phyloP scores from a whole-genome alignment of 2,888 invertebrate species.

The Himalopsyche anomala region DNA sequence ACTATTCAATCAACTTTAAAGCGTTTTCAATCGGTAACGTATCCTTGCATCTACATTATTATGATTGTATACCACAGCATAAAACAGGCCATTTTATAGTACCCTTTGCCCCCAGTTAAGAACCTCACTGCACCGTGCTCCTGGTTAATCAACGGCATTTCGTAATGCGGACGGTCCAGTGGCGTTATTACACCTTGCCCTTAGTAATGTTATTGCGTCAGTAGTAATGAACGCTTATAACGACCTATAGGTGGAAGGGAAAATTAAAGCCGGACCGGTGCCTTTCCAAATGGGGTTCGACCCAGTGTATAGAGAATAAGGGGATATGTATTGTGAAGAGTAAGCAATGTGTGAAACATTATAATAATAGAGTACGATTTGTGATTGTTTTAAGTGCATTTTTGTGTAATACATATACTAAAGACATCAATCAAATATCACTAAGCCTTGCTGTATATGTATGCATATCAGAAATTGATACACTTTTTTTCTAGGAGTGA shows the following conservation, averaged over 20 bases:
- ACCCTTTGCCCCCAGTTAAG: not conserved
- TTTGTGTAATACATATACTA: not conserved
- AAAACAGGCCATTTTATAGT: too few relatives aligned
- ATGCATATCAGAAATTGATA: too few relatives aligned
- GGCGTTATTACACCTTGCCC: conserved; percentile 57
- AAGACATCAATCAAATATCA: too few relatives aligned
- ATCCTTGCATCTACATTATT: too few relatives aligned
- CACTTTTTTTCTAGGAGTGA: too few relatives aligned
- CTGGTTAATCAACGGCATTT: conserved; percentile 54
- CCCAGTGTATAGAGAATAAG: not conserved
- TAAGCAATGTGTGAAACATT: conserved; percentile 23
- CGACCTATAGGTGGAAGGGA: conserved; percentile 39
- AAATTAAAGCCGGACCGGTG: conserved; percentile 1
- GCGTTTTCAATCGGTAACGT: too few relatives aligned
- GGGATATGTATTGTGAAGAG: not conserved
- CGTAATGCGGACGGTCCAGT: conserved; percentile 51
- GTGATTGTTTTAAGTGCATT: conserved; percentile 20
- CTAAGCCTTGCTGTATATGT: too few relatives aligned
- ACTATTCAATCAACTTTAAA: too few relatives aligned
- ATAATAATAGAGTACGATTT: not conserved
- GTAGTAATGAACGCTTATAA: conserved; percentile 50
- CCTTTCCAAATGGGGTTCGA: not conserved
- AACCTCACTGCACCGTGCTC: conserved; percentile 12
- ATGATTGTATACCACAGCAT: too few relatives aligned
- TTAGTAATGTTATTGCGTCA: conserved; percentile 49